Base-by-base conservation (phyloP, 37 sponge, comb jelly and placozoan species). In the Hormiphora californensis region DNA sequence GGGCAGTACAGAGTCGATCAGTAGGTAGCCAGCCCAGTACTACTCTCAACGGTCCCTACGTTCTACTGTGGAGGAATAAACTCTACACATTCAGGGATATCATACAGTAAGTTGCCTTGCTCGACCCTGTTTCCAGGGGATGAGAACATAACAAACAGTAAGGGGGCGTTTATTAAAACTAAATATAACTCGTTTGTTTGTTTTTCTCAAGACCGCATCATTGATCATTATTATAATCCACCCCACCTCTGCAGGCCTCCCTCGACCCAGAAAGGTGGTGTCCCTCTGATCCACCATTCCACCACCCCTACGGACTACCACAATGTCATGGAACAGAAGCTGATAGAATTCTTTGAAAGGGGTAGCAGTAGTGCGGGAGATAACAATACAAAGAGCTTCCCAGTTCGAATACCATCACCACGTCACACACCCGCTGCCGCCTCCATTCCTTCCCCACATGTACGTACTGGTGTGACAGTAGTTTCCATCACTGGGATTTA, bases 11-110 rank as follows among this genome's bases (percentile, higher is more conserved):
- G 25, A 73, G 46, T n/a, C 41, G 81, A 1, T 43, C 46, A n/a
- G 43, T 73, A 23, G 81, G 81, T 21, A 73, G 43, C 46, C 23
- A 23, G n/a, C n/a, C n/a, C n/a, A 9, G 23, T 7, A 73, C 40
- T 30, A 73, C 81, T 7, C 35, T 40, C 1, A 43, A 73, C 21
- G 81, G 81, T 27, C 81, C 81, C 2, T 73, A 73, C 46, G 81
- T 73, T 73, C 81, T 73, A 27, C 25, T 73, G 81, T 73, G 81
- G 81, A 73, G 35, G 44, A 46, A 46, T 23, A 73, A 73, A 73
- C 81, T 73, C 15, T 73, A 73, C 81, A 73, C 81, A 23, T 73
- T 73, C 81, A 3, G 81, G 23, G 81, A 73, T 40, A 46, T 73
- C 0, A 1, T 73, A 28, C 81, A 73, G 81, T 73, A 40, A 73